phyloP scores from a whole-genome alignment of 1,140 invertebrate genomes.

The Kradibia gibbosae region DNA sequence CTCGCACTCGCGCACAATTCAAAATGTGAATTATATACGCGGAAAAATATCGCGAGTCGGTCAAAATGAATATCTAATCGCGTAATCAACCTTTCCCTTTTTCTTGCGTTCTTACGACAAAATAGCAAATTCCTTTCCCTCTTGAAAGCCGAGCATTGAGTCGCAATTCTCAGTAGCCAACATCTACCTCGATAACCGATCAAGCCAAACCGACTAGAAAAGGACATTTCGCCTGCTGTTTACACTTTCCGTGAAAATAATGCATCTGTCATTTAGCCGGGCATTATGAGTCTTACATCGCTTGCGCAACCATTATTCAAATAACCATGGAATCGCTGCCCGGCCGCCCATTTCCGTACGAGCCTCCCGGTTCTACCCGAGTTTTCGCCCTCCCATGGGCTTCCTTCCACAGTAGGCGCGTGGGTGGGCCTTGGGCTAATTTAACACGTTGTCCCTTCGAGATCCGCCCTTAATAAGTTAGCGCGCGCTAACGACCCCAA shows the following conservation, averaged over 20 bases:
- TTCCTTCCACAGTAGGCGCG: too few species aligned
- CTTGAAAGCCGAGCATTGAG: constrained; percentile 57
- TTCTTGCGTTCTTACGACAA: constrained; percentile 67
- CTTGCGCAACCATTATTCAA: too few species aligned
- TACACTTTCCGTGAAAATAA: constrained; percentile 64
- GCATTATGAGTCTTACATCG: too few species aligned
- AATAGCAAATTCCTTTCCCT: constrained; percentile 70
- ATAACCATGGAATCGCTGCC: too few species aligned
- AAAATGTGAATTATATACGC: not conserved
- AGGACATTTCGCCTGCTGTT: constrained; percentile 63
- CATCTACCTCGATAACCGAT: constrained; percentile 69
- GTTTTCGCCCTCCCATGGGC: too few species aligned
- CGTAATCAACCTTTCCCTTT: constrained; percentile 66
- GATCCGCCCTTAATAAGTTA: too few species aligned
- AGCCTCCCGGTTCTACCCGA: too few species aligned
- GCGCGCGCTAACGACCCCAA: too few species aligned
- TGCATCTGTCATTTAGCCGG: not conserved
- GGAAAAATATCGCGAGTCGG: constrained; percentile 9
- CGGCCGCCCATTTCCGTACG: too few species aligned
- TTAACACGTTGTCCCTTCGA: too few species aligned
- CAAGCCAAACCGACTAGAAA: constrained; percentile 67
- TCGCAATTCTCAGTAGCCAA: constrained; percentile 52
- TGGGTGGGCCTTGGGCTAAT: too few species aligned
- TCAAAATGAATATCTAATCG: constrained; percentile 66
- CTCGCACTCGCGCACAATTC: not conserved